A percentile compares a stretch with the other conserved stretches of the same genome.
These are phyloP conservation scores for Caloenas nicobarica DNA, from an alignment of 2,113 vertebrate species.

Conservation along the genomic window DNA sequence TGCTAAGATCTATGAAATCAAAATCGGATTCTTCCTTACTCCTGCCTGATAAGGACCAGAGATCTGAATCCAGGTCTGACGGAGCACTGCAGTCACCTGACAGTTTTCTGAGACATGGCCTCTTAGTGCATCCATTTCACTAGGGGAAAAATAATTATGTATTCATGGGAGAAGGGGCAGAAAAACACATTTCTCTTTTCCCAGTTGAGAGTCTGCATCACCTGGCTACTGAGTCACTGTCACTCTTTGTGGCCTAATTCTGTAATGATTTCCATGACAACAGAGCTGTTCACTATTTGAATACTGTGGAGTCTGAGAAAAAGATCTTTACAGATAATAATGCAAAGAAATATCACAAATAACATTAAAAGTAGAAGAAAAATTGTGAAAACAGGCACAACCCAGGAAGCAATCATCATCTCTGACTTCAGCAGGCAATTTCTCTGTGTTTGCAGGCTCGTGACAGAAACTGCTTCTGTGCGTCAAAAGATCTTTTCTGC, in stretches of 20 bases:
- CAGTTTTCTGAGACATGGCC: not conserved
- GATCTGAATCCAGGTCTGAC: not conserved
- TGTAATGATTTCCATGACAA: slow-evolving; percentile 63
- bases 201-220: slow-evolving; percentile 23
- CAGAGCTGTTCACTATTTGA: not conserved
- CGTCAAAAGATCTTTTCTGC: not conserved
- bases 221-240: slow-evolving; percentile 58
- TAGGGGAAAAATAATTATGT: not conserved
- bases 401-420: not conserved
- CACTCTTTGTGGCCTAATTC: slow-evolving; percentile 58
- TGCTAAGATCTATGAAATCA: not conserved
- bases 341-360: not conserved
- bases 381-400: not conserved
- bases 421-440: slow-evolving; percentile 14
- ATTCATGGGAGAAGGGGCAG: not conserved
- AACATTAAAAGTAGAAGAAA: not conserved
- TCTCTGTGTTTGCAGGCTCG: not conserved
- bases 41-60: not conserved
- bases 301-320: not conserved
- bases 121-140: not conserved
- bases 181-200: slow-evolving; percentile 14
- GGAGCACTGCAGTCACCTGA: not conserved
- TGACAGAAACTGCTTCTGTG: slow-evolving; percentile 2
- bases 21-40: not conserved
- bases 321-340: not conserved